These are phyloP conservation scores for Chondrosia reniformis DNA, from an alignment of 37 sponge, comb jelly and placozoan species.

Conservation along the genomic window DNA sequence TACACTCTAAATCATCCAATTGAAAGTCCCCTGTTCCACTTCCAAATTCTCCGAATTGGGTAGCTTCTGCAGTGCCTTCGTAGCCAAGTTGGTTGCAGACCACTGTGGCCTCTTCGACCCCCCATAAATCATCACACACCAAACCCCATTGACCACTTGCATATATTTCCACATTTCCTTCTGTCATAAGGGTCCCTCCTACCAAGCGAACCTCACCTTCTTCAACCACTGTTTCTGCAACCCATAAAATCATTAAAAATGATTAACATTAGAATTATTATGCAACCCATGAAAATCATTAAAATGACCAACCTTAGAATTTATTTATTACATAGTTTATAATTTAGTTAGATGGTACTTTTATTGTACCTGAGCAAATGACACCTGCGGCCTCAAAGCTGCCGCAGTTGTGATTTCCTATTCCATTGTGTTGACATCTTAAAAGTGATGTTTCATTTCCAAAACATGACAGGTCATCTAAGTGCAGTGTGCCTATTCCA, in stretches of 20 bases:
- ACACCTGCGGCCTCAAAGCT: conserved; percentile 11
- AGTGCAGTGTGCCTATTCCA: neutral
- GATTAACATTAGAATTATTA: too few species aligned
- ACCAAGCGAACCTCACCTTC: neutral
- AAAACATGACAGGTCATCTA: conserved; percentile 21
- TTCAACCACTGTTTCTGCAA: neutral
- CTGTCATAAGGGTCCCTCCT: neutral
- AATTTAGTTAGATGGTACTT: too few species aligned
- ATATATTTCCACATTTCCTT: conserved; percentile 25
- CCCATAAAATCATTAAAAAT: too few species aligned
- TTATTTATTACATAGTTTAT: too few species aligned
- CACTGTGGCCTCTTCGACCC: conserved; percentile 8
- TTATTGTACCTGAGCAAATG: conserved; percentile 20
- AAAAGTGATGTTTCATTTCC: conserved; percentile 13
- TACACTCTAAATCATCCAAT: conserved; percentile 33
- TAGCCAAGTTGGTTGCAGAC: conserved; percentile 12
- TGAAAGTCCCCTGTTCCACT: neutral
- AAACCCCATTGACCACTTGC: conserved; percentile 23
- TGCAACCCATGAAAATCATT: too few species aligned
- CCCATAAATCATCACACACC: conserved; percentile 25
- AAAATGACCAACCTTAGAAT: too few species aligned
- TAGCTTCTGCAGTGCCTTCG: conserved; percentile 10
- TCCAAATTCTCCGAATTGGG: neutral
- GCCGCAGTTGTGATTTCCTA: conserved; percentile 6
- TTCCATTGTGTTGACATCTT: neutral